phyloP scores from a whole-genome alignment of 2,113 vertebrate species.

The Hippocampus zosterae region DNA sequence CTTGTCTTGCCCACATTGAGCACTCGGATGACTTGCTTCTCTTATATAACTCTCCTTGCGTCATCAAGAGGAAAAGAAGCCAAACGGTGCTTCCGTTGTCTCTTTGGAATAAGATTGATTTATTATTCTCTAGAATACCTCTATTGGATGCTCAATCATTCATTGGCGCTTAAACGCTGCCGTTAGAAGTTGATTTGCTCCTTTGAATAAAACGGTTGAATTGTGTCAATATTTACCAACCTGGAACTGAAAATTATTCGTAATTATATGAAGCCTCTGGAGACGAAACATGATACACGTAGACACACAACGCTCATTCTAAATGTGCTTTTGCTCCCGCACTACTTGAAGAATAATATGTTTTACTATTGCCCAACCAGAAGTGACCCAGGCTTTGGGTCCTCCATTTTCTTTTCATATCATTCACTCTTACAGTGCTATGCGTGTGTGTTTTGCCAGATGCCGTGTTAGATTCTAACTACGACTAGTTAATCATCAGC shows the following conservation, averaged over 20 bases:
- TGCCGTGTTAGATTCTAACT: background rate
- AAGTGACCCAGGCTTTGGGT: background rate
- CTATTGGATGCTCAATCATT: constrained; percentile 2
- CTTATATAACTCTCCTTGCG: constrained; percentile 80
- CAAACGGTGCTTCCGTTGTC: constrained; percentile 40
- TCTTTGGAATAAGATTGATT: constrained; percentile 25
- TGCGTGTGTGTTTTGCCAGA: background rate
- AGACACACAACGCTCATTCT: background rate
- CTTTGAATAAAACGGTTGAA: background rate
- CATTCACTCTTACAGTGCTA: background rate
- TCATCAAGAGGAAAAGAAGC: constrained; percentile 53
- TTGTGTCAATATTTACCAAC: background rate
- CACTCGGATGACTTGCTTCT: constrained; percentile 68
- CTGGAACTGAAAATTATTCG: background rate
- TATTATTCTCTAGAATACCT: constrained; percentile 7
- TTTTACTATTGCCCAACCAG: background rate
- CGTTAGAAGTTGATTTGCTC: background rate
- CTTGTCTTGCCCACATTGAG: constrained; percentile 68
- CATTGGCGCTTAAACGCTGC: constrained; percentile 6
- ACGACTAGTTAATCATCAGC: background rate
- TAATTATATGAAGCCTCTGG: background rate
- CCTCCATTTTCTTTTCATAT: too few species aligned
- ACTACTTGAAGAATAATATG: too few species aligned
- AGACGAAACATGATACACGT: background rate
- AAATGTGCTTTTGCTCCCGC: too few species aligned